Evolutionary conservation across 2,797 vertebrate species (phyloP), one percentile per base, ranked within the genome.

Genomic region (Lycodopsis pacificus): DNA sequence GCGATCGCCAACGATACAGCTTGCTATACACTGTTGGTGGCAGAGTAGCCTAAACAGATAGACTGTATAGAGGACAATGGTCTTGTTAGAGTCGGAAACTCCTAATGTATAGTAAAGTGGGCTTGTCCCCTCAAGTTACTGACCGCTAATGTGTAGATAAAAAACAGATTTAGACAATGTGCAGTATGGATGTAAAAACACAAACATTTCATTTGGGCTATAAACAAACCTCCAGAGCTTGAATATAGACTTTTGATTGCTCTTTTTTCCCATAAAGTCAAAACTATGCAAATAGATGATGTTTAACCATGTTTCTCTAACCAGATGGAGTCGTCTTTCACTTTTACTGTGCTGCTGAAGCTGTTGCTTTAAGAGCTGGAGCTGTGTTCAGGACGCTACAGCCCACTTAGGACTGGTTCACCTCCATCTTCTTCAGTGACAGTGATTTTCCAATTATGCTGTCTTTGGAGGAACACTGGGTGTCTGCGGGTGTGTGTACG

Each of bases 361-460:
- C 59, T 68, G 76, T 65, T 77, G 66, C 81, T 86, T 83, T 75
- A 85, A 83, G 82, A 87, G 76, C 70, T 40, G 14, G 27, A 57
- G 70, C 49, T 27, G 40, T 27, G 30, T 57, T 48, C n/a, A 57
- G 53, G 44, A 68, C 68, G 71, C 82, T 51, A 69, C 70, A 59
- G 77, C 66, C 59, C 62, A 72, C 77, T 81, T 69, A 79, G 61
- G 46, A 70, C 71, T 15, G 58, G 72, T 64, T 71, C 84, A 84
- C 80, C 85, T 91, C 88, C 81, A 79, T 88, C 83, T 86, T 81
- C 73, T 77, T 77, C 77, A 53, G 64, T 68, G 83, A 87, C 84
- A 77, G 58, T 65, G 73, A 65, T 79, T 86, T 84, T 89, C 76
- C 77, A 84, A 88, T 88, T 83, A 79, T 53, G 61, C 80, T 81